Evolutionary conservation across 2,888 invertebrate species (phyloP), one percentile per base, ranked within the genome.

Genomic region (Oscheius sp.): DNA sequence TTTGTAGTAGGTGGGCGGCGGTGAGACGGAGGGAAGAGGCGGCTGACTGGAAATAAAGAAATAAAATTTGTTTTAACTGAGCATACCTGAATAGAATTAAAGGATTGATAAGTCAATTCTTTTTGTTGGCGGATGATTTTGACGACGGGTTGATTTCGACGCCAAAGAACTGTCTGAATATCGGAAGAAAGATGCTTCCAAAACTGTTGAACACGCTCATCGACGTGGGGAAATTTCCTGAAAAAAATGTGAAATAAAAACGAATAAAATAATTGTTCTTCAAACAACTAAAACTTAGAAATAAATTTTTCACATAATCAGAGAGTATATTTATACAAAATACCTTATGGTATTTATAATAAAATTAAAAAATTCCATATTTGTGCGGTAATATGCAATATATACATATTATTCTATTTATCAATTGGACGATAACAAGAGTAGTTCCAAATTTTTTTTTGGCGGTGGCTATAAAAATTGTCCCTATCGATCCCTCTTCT

Each of bases 171-270:
- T 1, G 54, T 54, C 5, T 41, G 32, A 9, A 44, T 49, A n/a
- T 65, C 54, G n/a, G 56, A 12, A 2, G 33, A 41, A 1, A 65
- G 54, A 38, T 51, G 45, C 28, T 20, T 45, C 65, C 65, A 65
- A 9, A 38, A 32, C 30, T 65, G 54, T 17, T 38, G 41, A 24
- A 65, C 32, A 6, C 45, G 24, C 28, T 65, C 65, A 20, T 65
- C 65, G 2, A 65, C 44, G 44, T 65, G 65, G 4, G 56, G 44
- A 12, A 26, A n/a, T 33, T 44, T 56, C 38, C 65, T 65, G 65
- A 33, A 64, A 30, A 41, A 9, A 9, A 2, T 2, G 20, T 14
- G 9, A n/a, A n/a, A n/a, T n/a, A n/a, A n/a, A n/a, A n/a, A n/a
- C n/a, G n/a, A n/a, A n/a, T n/a, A n/a, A n/a, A n/a, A n/a, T n/a